Conservation (phyloP, 2,113 vertebrate species). For the Dissostichus mawsoni region DNA sequence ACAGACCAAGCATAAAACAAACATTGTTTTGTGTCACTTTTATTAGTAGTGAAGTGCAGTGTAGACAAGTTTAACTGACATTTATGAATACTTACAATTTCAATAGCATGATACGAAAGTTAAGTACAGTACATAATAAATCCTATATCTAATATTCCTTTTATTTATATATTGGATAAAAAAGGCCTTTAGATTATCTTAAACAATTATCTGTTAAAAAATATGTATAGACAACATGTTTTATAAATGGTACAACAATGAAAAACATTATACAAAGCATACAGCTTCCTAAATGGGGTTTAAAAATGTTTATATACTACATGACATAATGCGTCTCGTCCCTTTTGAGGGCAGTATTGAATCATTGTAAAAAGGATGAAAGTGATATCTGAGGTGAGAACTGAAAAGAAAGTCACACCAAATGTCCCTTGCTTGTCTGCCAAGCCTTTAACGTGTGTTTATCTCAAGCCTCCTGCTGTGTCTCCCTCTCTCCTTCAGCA, state of each 20-base stretch:
- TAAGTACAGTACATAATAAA: background rate
- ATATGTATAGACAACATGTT: background rate
- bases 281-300: background rate
- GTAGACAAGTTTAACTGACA: slow-evolving; percentile 1
- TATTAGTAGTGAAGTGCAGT: background rate
- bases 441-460: background rate
- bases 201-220: background rate
- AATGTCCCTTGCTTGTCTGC: background rate
- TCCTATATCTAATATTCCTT: background rate
- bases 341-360: slow-evolving; percentile 29
- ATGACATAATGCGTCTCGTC: background rate
- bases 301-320: background rate
- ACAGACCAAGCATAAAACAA: background rate
- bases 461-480: slow-evolving; percentile 12
- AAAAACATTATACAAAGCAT: background rate
- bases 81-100: background rate
- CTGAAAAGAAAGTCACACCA: background rate
- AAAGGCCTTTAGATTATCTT: background rate
- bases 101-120: background rate
- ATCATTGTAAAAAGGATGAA: background rate
- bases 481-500: slow-evolving; percentile 9
- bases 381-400: background rate
- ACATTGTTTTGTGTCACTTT: background rate
- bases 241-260: background rate
- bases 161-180: background rate